Conservation (phyloP, 2,797 vertebrate species). For the Chiroxiphia lanceolata region DNA sequence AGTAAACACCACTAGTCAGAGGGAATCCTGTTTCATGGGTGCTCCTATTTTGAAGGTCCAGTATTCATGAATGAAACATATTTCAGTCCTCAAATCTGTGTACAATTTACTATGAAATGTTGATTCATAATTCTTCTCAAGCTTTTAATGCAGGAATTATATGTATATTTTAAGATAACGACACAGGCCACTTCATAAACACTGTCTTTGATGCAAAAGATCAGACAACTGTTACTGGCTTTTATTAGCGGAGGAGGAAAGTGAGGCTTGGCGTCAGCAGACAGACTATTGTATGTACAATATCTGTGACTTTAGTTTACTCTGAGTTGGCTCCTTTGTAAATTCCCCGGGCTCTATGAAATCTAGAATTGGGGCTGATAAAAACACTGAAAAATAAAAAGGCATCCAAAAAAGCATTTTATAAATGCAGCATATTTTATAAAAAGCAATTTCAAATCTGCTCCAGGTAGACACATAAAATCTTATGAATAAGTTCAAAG, state of each 20-base stretch:
- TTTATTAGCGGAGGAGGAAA: constrained; percentile 64
- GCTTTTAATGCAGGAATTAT: constrained; percentile 44
- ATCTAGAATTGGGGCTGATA: constrained; percentile 47
- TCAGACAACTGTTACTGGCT: constrained; percentile 64
- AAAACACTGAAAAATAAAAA: constrained; percentile 66
- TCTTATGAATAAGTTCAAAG: constrained; percentile 75
- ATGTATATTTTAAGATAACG: constrained; percentile 34
- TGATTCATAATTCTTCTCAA: constrained; percentile 48
- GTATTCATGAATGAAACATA: constrained; percentile 17
- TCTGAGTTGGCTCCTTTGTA: constrained; percentile 62
- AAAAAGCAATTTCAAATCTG: constrained; percentile 63
- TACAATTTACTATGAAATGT: constrained; percentile 49
- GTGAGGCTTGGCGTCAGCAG: constrained; percentile 52
- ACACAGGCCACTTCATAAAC: constrained; percentile 63
- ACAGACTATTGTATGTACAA: constrained; percentile 47
- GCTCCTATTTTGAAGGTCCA: not conserved
- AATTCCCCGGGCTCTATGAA: constrained; percentile 70
- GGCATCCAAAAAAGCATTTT: constrained; percentile 67
- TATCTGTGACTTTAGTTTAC: constrained; percentile 43
- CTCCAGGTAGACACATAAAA: constrained; percentile 75
- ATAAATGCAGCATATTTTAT: constrained; percentile 68
- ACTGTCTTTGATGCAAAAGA: constrained; percentile 73
- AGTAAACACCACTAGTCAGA: not conserved
- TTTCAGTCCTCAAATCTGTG: constrained; percentile 7
- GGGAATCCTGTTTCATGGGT: not conserved